Evolutionary conservation across 2,888 invertebrate genomes (phyloP).

Genomic region (Ophion obscuratus): DNA sequence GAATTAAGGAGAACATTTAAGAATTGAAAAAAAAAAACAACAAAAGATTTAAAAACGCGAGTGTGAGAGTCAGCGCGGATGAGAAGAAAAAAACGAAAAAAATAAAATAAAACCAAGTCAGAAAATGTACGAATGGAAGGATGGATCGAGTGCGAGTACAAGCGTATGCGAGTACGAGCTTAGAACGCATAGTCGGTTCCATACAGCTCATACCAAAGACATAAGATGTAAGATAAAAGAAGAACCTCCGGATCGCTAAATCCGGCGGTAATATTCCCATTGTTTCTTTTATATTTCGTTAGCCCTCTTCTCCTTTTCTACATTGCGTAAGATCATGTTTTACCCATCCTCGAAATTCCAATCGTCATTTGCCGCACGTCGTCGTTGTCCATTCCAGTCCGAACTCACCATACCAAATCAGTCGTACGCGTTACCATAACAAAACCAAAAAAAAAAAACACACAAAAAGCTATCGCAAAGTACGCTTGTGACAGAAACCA

Average conservation of each 20-base stretch:
- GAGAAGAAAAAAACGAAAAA: slow-evolving; percentile 12
- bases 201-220: slow-evolving; percentile 83
- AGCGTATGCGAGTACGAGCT: slow-evolving; percentile 64
- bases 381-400: slow-evolving; percentile 36
- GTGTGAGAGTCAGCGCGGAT: slow-evolving; percentile 5
- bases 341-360: neutral
- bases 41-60: slow-evolving; percentile 20
- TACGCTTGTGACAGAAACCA: slow-evolving; percentile 17
- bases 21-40: slow-evolving; percentile 2
- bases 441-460: slow-evolving; percentile 32
- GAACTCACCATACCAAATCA: slow-evolving; percentile 67
- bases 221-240: slow-evolving; percentile 76
- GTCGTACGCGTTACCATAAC: slow-evolving; percentile 74
- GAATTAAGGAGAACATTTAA: slow-evolving; percentile 37
- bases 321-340: neutral
- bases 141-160: slow-evolving; percentile 48
- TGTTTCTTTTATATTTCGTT: slow-evolving; percentile 40
- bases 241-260: slow-evolving; percentile 26
- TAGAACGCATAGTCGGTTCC: slow-evolving; percentile 75
- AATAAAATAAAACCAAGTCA: slow-evolving; percentile 7
- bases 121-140: slow-evolving; percentile 20
- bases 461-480: neutral
- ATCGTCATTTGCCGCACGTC: neutral
- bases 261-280: slow-evolving; percentile 59
- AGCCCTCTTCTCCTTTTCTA: slow-evolving; percentile 22